Conservation (phyloP, 2,113 vertebrate species). For the Oryzias curvinotus region DNA sequence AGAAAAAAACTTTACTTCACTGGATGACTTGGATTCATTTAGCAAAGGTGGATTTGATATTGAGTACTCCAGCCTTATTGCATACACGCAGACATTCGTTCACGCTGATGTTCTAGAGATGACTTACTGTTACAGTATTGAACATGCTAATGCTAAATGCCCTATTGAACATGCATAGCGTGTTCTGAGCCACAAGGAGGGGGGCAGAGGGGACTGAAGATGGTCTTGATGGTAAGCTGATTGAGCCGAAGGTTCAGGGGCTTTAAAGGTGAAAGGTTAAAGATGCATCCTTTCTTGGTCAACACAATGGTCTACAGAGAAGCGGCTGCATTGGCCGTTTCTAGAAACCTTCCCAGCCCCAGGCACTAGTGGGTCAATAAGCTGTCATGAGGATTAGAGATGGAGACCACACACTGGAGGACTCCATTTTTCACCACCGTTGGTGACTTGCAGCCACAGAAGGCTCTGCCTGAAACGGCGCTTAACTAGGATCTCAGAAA, state of each 20-base stretch:
- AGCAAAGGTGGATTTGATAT: too few relatives aligned
- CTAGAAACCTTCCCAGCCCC: conserved; percentile 50
- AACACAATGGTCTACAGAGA: conserved; percentile 55
- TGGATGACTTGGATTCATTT: too few relatives aligned
- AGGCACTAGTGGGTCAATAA: conserved; percentile 65
- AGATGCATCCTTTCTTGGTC: conserved; percentile 70
- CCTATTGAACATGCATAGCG: conserved; percentile 7
- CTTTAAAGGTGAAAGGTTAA: conserved; percentile 72
- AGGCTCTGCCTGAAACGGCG: conserved; percentile 1
- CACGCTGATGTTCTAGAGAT: not conserved
- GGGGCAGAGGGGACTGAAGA: conserved; percentile 18
- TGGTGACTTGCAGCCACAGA: conserved; percentile 19
- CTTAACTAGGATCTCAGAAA: conserved; percentile 20
- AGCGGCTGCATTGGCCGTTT: conserved; percentile 47
- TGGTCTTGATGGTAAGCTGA: conserved; percentile 61
- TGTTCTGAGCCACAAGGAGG: conserved; percentile 12
- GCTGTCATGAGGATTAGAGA: conserved; percentile 62
- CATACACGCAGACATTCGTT: not conserved
- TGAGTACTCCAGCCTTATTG: too few relatives aligned
- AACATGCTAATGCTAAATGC: conserved; percentile 5
- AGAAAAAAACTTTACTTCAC: too few relatives aligned
- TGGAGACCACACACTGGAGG: conserved; percentile 65
- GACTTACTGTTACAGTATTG: conserved; percentile 1
- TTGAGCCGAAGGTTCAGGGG: conserved; percentile 58
- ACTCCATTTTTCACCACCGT: conserved; percentile 38